phyloP scores from a whole-genome alignment of 2,797 vertebrate genomes.

The Propithecus deckenii region DNA sequence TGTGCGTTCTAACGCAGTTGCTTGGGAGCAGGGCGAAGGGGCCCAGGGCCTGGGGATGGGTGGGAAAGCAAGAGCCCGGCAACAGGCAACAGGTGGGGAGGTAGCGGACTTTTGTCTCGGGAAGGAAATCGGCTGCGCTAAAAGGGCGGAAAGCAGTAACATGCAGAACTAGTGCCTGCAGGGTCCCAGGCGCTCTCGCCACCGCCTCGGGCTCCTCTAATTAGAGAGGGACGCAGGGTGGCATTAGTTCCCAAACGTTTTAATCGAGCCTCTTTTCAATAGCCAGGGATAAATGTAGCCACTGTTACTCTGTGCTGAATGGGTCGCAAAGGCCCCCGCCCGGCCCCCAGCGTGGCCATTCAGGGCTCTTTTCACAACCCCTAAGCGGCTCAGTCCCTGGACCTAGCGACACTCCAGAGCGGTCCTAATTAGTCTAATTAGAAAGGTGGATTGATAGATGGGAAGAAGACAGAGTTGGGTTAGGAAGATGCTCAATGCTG shows the following conservation, averaged over 20 bases:
- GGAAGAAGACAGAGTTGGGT: slow-evolving; percentile 75
- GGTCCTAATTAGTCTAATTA: slow-evolving; percentile 90
- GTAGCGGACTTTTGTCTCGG: slow-evolving; percentile 8
- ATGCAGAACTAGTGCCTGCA: slow-evolving; percentile 60
- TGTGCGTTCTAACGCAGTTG: accelerated
- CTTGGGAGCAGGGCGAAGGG: accelerated
- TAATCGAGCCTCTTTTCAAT: slow-evolving; percentile 94
- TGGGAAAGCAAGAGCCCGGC: not conserved
- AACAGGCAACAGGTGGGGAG: slow-evolving; percentile 44
- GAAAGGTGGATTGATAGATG: slow-evolving; percentile 83
- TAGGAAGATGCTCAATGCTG: slow-evolving; percentile 80
- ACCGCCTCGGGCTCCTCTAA: slow-evolving; percentile 87
- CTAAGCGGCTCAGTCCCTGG: slow-evolving; percentile 77
- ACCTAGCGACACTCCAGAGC: slow-evolving; percentile 79
- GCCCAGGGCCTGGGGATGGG: accelerated
- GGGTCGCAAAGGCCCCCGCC: slow-evolving; percentile 86
- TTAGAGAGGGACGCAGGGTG: slow-evolving; percentile 91
- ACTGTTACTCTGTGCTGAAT: slow-evolving; percentile 87
- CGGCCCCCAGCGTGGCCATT: slow-evolving; percentile 90
- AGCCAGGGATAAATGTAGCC: slow-evolving; percentile 92
- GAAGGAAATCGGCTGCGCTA: slow-evolving; percentile 36
- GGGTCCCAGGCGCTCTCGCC: slow-evolving; percentile 55
- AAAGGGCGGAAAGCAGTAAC: slow-evolving; percentile 64
- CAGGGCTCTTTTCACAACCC: slow-evolving; percentile 85
- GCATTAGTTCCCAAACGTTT: slow-evolving; percentile 95